Conservation (phyloP, 2,113 vertebrate genomes). For the Sus scrofa region DNA sequence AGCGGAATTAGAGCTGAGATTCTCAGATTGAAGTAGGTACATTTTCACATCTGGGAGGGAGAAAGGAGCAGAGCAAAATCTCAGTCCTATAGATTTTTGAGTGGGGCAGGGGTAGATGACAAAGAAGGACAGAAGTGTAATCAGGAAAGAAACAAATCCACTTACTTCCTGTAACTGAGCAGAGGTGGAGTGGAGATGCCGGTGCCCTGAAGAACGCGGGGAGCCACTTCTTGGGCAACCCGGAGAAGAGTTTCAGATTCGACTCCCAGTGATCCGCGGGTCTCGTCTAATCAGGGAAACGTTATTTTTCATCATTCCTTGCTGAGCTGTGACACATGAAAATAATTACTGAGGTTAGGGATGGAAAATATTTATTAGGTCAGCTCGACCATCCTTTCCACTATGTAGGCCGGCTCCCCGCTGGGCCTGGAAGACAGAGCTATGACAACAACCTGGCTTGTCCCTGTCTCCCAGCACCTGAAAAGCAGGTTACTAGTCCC, state of each 20-base stretch:
- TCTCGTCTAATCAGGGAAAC: conserved; percentile 53
- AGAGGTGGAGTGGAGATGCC: neutral
- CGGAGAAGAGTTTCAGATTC: neutral
- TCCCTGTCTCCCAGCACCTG: neutral
- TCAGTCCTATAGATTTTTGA: neutral
- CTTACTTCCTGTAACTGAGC: neutral
- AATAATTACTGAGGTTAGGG: conserved; percentile 73
- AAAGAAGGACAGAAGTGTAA: neutral
- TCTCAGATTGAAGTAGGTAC: conserved; percentile 36
- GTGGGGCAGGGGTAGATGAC: neutral
- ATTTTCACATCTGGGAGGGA: neutral
- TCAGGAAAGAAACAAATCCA: neutral
- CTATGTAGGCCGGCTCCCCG: neutral
- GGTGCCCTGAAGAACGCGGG: neutral
- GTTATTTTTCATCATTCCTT: conserved; percentile 68
- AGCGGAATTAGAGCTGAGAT: neutral
- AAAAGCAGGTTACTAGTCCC: neutral
- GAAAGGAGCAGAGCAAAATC: neutral
- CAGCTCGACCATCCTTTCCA: conserved; percentile 56
- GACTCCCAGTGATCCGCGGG: neutral
- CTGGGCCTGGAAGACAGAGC: conserved; percentile 20
- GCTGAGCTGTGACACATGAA: conserved; percentile 64
- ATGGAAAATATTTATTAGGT: conserved; percentile 76
- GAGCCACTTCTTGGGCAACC: neutral
- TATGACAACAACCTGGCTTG: neutral